Evolutionary conservation across 2,113 vertebrate species (phyloP), one percentile per base, ranked within the genome.

Genomic region (Chloropsis cyanopogon): DNA sequence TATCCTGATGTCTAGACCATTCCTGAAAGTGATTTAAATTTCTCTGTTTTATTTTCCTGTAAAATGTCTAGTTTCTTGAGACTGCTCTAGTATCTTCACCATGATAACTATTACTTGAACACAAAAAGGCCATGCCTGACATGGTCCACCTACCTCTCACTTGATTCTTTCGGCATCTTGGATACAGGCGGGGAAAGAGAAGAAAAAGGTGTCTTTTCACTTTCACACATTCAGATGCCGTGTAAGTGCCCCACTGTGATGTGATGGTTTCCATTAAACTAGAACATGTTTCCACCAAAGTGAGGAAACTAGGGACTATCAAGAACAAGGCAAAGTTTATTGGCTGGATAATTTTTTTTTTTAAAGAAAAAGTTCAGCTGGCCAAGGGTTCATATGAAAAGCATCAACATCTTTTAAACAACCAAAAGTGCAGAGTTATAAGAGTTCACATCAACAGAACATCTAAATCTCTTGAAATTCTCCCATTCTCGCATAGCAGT

Each of bases 101-200:
- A 7, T 7, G 19, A 20, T 33, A 86, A 28, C 24, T n/a, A 28
- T 33, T 21, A 59, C 9, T 46, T 71, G 39, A 84, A 78, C 13
- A 59, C 10, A 50, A 3, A 41, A 46, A 57, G 7, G 14, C 13
- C 35, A 11, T 4, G 23, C 7, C 17, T 86, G 10, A 29, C 19
- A 15, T 3, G 2, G 14, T n/a, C 14, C 4, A 5, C 8, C 24
- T 53, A 33, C 13, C 5, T 64, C 19, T 81, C 5, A 4, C 12
- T 61, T 5, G 7, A 63, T 63, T 87, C 29, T 64, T 82, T 63
- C 0, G 0, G 2, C 8, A 21, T 78, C 13, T 85, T 3, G 3
- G 13, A 53, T 66, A 59, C 9, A 63, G 21, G 21, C 0, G 0
- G 5, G 5, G 5, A 54, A 66, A 84, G 9, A 64, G 13, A 52